Evolutionary conservation across 2,113 vertebrate species (phyloP), one percentile per base, ranked within the genome.

Genomic region (Cichladusa arquata): DNA sequence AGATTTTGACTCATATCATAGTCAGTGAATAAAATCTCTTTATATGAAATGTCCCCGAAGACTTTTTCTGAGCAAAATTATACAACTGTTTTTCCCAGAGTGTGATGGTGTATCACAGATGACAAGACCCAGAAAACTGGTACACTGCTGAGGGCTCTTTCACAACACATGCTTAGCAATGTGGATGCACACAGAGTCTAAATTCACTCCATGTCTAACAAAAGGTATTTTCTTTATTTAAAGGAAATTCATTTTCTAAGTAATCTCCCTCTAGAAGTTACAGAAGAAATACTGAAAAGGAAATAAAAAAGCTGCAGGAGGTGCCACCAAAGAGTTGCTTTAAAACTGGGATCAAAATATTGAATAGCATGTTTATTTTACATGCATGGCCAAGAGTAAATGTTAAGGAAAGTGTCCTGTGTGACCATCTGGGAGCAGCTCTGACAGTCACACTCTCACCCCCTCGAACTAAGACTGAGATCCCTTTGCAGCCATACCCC

Each of bases 1-100:
- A 81, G 93, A 97, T 97, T 95, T 95, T 93, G 77, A 95, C 88
- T 97, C 58, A 76, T 80, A 97, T 93, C 64, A 86, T 81, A 97
- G 90, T 79, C 60, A 85, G 95, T 92, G 88, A 97, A 95, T 93
- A 94, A 91, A 94, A 96, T 92, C 72, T 47, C 87, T 97, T 94
- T 78, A 85, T 81, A 31, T 57, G 74, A 88, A 92, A 72, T 78
- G 92, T 92, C 90, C 65, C 65, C 25, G 72, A 94, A 93, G 79
- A 92, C 33, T 73, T 89, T 88, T 95, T 80, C 82, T 81, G 84
- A 82, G 81, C 64, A 88, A 90, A 96, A 92, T 95, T 86, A 94
- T 88, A 87, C 86, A 95, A 86, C 83, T 93, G 81, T 94, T 96
- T 94, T 93, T 92, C 66, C 31, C 36, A 10, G 42, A 92, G 61